Base-by-base conservation (phyloP, 2,113 vertebrate genomes). In the Atlantisia rogersi region DNA sequence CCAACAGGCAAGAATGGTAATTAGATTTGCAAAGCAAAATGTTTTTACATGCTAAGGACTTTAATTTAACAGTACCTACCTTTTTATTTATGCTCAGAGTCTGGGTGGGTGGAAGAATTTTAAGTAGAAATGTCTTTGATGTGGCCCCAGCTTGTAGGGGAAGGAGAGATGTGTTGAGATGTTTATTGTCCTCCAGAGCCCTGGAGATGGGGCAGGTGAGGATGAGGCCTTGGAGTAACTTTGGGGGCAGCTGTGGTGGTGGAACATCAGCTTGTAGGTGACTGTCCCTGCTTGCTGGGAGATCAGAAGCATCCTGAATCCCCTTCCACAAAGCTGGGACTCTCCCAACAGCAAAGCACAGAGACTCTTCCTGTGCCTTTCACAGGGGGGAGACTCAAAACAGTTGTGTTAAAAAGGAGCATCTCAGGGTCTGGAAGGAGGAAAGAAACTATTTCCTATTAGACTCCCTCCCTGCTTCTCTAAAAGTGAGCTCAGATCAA, bases 1-100 rank as follows among this genome's bases (percentile, higher is more conserved):
- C 44, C 52, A 31, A 15, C 68, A 82, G 62, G 25, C 75, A 55
- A 19, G 77, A 77, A 74, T 40, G 28, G 18, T 69, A 53, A 88
- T 90, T 82, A 83, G 80, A 55, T 86, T 48, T 76, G 37, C 82
- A 79, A 77, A 64, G 40, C 44, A 58, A 67, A 89, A 63, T 63
- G 60, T 15, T 91, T 95, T 88, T 69, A 48, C 4, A 4, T 21
- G 26, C n/a, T n/a, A 28, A 68, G 53, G 55, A 15, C 13, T 86
- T 87, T 2, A 48, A 15, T 5, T 60, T 55, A 42, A 6, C 19
- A 46, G 29, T 9, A 6, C 21, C 28, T 21, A 25, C 44, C 2
- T 20, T 46, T 80, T 71, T 63, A 37, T 52, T 53, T 52, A 50
- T 5, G 5, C 70, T 85, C 40, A 25, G 48, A 50, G 10, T 19